Evolutionary conservation across 1,140 invertebrate genomes (phyloP), one percentile per base, ranked within the genome.

Genomic region (Drosophila quadrilineata): DNA sequence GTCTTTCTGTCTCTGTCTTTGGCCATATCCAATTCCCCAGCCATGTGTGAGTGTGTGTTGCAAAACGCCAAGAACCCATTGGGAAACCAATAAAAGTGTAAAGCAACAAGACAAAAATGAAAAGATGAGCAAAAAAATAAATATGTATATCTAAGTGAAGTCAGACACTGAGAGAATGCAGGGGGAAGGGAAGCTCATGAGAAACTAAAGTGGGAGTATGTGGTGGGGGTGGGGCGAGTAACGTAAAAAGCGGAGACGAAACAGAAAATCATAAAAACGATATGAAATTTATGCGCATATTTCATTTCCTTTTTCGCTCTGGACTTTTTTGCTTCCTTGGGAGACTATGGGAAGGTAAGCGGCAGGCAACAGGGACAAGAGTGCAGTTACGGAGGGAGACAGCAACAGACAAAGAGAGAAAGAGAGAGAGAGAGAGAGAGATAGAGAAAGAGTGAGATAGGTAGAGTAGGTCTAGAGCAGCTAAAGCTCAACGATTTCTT

Each of bases 251-350:
- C n/a, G n/a, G n/a, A 77, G 70, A 46, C 38, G 48, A 46, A 46
- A 67, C 31, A 67, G 29, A 71, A 63, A 82, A 80, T 80, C 75
- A 80, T 80, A 80, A 80, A 80, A 80, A 80, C 75, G 76, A 80
- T 80, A 80, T 80, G 71, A 80, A 80, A 80, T 80, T 80, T 80
- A 80, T 80, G 75, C 75, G 75, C 75, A 80, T 80, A 80, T 80
- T 80, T 80, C 76, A 80, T 80, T 80, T 80, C 76, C 72, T 80
- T 71, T n/a, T n/a, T 80, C 31, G 69, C 59, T 53, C 49, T 40
- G 48, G n/a, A 31, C 24, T 56, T 46, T 54, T 43, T 52, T 45
- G 52, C 56, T 62, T 62, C 67, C 72, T 69, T 65, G 43, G 53
- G 41, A 19, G 19, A n/a, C 38, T 35, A 16, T 19, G 28, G 26